phyloP scores from a whole-genome alignment of 2,797 vertebrate genomes.

The Clarias platycephalus region DNA sequence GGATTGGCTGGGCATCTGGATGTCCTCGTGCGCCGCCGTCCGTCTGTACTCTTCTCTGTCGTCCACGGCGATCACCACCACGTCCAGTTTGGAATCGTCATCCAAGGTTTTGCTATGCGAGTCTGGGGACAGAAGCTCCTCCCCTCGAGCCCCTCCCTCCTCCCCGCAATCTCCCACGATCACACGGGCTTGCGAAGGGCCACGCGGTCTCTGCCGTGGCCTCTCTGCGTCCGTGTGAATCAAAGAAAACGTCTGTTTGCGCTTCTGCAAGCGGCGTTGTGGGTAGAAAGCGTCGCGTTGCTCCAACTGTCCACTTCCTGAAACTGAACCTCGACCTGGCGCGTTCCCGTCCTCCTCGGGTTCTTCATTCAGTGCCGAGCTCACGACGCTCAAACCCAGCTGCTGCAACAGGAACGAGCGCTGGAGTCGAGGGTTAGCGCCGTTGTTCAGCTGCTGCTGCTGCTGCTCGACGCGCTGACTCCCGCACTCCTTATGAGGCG shows the following conservation, averaged over 20 bases:
- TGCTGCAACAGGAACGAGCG: constrained; percentile 96
- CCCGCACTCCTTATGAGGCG: constrained; percentile 79
- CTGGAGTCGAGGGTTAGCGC: constrained; percentile 83
- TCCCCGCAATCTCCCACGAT: constrained; percentile 69
- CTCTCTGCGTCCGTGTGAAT: constrained; percentile 78
- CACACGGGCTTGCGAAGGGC: constrained; percentile 75
- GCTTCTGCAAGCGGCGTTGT: constrained; percentile 89
- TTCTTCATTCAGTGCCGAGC: constrained; percentile 83
- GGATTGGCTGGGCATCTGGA: constrained; percentile 93
- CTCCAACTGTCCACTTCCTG: constrained; percentile 73
- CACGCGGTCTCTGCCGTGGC: constrained; percentile 81
- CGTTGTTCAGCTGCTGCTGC: constrained; percentile 46
- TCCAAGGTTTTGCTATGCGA: constrained; percentile 80
- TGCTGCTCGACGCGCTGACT: constrained; percentile 59
- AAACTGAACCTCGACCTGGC: constrained; percentile 61
- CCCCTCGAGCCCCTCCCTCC: constrained; percentile 69
- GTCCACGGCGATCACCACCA: constrained; percentile 38
- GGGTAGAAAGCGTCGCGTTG: constrained; percentile 82
- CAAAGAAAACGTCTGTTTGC: constrained; percentile 80
- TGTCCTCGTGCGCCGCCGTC: constrained; percentile 81
- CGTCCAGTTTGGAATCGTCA: constrained; percentile 69
- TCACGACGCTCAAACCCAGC: constrained; percentile 92
- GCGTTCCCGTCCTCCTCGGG: constrained; percentile 75
- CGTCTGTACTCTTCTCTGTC: constrained; percentile 67
- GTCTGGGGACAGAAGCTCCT: constrained; percentile 86